Conservation (phyloP, 2,113 vertebrate genomes). For the Arenaria interpres region DNA sequence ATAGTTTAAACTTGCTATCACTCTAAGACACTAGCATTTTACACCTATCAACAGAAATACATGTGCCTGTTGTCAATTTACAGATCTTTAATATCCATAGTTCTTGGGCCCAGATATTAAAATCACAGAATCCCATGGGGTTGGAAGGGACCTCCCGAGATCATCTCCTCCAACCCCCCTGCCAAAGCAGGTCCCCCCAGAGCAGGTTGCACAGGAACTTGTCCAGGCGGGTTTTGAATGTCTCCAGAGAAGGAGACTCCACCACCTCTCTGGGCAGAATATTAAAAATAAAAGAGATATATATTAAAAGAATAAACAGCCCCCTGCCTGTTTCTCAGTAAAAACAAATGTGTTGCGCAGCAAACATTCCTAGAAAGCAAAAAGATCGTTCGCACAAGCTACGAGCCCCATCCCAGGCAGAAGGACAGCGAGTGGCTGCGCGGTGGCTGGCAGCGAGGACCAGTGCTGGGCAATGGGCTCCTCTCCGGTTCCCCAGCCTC, state of each 20-base stretch:
- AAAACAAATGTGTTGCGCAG: background rate
- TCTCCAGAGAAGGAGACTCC: no score
- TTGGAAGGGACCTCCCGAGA: no score
- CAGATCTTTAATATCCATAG: background rate
- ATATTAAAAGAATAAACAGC: background rate
- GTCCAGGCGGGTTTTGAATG: no score
- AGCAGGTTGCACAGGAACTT: no score
- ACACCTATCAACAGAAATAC: background rate
- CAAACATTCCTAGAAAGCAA: conserved; percentile 37
- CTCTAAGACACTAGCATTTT: background rate
- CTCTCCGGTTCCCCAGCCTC: background rate
- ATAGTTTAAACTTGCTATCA: background rate
- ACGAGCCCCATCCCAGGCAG: background rate
- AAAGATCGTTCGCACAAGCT: background rate
- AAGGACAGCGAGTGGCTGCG: rapidly evolving
- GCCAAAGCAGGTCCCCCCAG: no score
- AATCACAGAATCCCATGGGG: no score
- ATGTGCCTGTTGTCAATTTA: background rate
- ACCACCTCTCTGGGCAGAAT: no score
- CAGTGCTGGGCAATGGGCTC: background rate
- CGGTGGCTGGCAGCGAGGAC: background rate
- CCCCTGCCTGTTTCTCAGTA: background rate
- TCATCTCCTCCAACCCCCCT: no score
- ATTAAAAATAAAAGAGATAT: no score
- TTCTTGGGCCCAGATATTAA: background rate